Percentiles rank a stretch among this genome's conserved stretches.
These are phyloP conservation scores for Eupithecia inturbata DNA, from an alignment of 2,888 invertebrate species.

Conservation along the genomic window DNA sequence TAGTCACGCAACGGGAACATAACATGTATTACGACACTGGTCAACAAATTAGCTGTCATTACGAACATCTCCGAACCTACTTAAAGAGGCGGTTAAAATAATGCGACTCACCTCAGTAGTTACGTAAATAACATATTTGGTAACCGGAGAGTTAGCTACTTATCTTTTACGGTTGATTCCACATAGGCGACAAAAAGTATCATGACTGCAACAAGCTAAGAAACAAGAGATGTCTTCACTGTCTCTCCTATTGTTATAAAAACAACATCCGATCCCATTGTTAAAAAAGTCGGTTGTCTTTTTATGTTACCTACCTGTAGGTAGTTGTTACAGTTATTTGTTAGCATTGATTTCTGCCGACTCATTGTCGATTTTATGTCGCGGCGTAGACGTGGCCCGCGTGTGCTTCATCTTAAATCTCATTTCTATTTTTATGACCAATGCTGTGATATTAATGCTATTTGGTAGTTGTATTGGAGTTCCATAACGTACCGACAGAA, in stretches of 20 bases:
- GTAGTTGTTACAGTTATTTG: background rate
- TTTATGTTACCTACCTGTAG: background rate
- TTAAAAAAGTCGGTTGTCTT: background rate
- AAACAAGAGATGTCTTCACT: background rate
- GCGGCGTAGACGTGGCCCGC: background rate
- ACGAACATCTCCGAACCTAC: constrained; percentile 19
- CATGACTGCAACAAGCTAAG: background rate
- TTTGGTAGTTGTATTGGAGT: constrained; percentile 5
- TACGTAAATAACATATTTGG: constrained; percentile 39
- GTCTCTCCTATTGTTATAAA: constrained; percentile 6
- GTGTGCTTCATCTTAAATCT: background rate
- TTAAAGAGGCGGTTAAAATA: constrained; percentile 31
- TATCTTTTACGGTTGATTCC: background rate
- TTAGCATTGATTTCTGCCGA: background rate
- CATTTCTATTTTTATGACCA: background rate
- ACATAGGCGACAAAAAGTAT: constrained; percentile 5
- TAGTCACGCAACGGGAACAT: background rate
- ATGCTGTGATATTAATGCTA: background rate
- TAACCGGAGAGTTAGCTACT: constrained; percentile 18
- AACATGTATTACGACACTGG: constrained; percentile 4
- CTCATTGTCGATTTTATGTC: background rate
- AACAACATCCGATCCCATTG: background rate
- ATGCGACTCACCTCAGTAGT: constrained; percentile 36
- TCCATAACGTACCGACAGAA: background rate
- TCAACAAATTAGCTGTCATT: constrained; percentile 27